phyloP scores from a whole-genome alignment of 2,113 vertebrate genomes.

The Zapus hudsonius region DNA sequence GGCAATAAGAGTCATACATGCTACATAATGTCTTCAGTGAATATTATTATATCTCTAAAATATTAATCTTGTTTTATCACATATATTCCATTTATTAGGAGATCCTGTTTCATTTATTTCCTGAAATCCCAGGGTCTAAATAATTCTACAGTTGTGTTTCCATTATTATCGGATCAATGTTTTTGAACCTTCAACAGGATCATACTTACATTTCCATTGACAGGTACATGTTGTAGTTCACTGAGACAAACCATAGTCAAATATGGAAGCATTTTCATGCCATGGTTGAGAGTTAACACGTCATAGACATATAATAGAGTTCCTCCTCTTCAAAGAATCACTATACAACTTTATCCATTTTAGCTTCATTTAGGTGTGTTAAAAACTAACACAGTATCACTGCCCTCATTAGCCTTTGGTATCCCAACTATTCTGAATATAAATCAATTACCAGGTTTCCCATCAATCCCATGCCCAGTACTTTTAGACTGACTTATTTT shows the following conservation, averaged over 20 bases:
- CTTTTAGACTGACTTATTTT: neutral
- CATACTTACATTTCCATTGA: neutral
- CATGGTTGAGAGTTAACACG: neutral
- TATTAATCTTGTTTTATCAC: neutral
- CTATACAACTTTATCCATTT: neutral
- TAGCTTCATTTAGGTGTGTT: neutral
- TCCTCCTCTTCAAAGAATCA: neutral
- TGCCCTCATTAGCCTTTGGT: neutral
- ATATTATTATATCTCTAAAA: neutral
- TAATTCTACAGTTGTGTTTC: neutral
- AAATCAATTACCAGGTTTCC: too few relatives aligned
- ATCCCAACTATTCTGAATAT: fast-evolving
- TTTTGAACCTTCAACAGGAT: neutral
- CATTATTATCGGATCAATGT: neutral
- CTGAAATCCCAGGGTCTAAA: neutral
- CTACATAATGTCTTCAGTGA: neutral
- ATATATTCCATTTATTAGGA: neutral
- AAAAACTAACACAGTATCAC: neutral
- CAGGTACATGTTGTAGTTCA: neutral
- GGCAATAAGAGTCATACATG: too few relatives aligned
- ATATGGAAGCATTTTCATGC: neutral
- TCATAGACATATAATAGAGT: neutral
- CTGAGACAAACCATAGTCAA: neutral
- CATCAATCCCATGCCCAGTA: fast-evolving
- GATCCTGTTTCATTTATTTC: neutral